Conservation (phyloP, 2,888 invertebrate genomes). For the Chirona hameri region DNA sequence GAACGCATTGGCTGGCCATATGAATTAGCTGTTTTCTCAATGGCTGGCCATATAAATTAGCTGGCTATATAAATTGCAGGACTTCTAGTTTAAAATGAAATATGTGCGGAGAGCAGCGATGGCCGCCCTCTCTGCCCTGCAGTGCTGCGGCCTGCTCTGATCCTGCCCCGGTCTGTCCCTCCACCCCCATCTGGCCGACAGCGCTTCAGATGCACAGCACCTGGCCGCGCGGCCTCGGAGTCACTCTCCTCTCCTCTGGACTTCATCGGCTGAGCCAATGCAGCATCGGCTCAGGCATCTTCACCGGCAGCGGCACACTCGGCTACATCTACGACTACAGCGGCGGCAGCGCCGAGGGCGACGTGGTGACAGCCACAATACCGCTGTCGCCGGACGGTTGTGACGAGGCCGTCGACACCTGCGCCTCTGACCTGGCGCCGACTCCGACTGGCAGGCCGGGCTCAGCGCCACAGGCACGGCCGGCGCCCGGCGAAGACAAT, state of each 20-base stretch:
- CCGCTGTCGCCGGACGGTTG: not conserved
- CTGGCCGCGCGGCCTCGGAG: slow-evolving; percentile 14
- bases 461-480: too few relatives aligned
- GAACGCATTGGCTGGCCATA: too few relatives aligned
- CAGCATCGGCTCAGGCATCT: slow-evolving; percentile 24
- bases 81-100: too few relatives aligned
- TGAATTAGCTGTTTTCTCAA: too few relatives aligned
- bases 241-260: not conserved
- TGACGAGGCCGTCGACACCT: not conserved
- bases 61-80: too few relatives aligned
- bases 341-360: not conserved
- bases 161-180: not conserved
- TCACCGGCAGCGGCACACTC: not conserved
- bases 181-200: not conserved
- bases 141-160: too few relatives aligned
- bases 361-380: not conserved
- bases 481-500: too few relatives aligned
- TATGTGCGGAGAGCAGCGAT: too few relatives aligned
- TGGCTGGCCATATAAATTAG: too few relatives aligned
- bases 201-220: slow-evolving; percentile 22
- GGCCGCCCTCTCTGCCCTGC: not conserved
- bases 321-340: not conserved
- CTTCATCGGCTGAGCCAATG: not conserved
- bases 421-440: not conserved
- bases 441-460: not conserved